Evolutionary conservation across 2,888 invertebrate species (phyloP).

Genomic region (Tromatobia lineatoria): DNA sequence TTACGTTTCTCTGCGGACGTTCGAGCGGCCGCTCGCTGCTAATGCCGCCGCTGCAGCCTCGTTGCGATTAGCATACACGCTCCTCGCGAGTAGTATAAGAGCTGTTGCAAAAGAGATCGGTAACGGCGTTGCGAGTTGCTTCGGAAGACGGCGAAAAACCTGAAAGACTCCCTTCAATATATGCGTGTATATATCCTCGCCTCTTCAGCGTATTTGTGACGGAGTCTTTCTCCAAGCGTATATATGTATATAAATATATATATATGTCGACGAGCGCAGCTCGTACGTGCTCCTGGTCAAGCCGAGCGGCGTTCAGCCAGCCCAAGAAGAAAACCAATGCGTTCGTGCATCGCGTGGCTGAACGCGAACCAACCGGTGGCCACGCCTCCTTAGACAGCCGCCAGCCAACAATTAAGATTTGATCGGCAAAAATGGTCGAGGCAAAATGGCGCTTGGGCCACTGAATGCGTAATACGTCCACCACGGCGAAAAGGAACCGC

Average conservation of each 20-base stretch:
- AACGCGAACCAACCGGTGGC: constrained; percentile 83
- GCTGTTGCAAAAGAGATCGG: constrained; percentile 68
- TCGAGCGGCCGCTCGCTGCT: constrained; percentile 42
- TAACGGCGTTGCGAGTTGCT: constrained; percentile 51
- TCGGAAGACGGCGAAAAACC: constrained; percentile 59
- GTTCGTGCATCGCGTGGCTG: constrained; percentile 85
- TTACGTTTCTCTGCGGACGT: constrained; percentile 65
- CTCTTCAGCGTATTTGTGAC: constrained; percentile 9
- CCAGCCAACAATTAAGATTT: constrained; percentile 86
- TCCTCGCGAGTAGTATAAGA: constrained; percentile 55
- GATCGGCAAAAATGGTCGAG: constrained; percentile 86
- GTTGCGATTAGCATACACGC: constrained; percentile 78
- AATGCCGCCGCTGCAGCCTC: constrained; percentile 31
- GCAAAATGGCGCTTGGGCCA: constrained; percentile 83
- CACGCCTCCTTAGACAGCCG: constrained; percentile 85
- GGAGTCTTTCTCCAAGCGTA: not conserved
- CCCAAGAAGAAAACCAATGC: constrained; percentile 80
- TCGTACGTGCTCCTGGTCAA: constrained; percentile 59
- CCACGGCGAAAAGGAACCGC: constrained; percentile 49
- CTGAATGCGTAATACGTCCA: constrained; percentile 83
- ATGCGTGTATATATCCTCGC: not conserved
- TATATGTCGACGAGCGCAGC: constrained; percentile 27
- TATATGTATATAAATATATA: not conserved
- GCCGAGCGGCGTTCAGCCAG: constrained; percentile 57
- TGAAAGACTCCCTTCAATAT: constrained; percentile 47